A percentile compares a stretch with the other conserved stretches of the same genome.
These are phyloP conservation scores for Sternotherus odoratus DNA, from an alignment of 2,797 vertebrate genomes.

Conservation along the genomic window DNA sequence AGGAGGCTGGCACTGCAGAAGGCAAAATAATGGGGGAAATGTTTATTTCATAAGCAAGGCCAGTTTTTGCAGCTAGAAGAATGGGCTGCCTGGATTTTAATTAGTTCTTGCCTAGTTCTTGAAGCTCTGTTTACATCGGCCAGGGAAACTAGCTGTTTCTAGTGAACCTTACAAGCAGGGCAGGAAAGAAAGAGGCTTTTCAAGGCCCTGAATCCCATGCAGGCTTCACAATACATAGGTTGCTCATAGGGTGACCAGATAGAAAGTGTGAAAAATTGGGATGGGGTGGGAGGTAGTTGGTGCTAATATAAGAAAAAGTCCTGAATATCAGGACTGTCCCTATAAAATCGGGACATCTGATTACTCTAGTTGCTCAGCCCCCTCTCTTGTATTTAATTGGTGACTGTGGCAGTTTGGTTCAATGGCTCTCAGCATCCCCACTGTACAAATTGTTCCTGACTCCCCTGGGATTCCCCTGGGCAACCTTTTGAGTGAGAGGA, in stretches of 20 bases:
- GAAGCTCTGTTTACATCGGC: background rate
- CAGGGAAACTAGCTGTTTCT: background rate
- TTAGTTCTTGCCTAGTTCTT: background rate
- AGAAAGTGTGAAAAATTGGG: too few relatives aligned
- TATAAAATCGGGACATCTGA: too few relatives aligned
- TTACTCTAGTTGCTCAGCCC: background rate
- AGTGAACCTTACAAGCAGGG: background rate
- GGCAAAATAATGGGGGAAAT: background rate
- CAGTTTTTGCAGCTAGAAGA: background rate
- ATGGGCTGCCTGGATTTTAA: background rate
- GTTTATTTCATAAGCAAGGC: background rate
- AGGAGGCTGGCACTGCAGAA: background rate
- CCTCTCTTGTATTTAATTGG: background rate
- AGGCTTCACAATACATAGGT: background rate
- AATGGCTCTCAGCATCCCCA: too few relatives aligned
- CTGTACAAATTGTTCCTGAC: too few relatives aligned
- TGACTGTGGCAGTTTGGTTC: too few relatives aligned
- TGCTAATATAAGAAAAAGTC: too few relatives aligned
- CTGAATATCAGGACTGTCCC: too few relatives aligned
- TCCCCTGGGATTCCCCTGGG: too few relatives aligned
- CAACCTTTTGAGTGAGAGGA: background rate
- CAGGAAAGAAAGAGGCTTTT: background rate
- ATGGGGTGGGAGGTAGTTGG: too few relatives aligned
- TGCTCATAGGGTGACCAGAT: background rate
- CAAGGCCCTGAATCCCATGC: background rate